Percentiles rank a stretch among this genome's conserved stretches.
These are phyloP conservation scores for Xiphias gladius DNA, from an alignment of 2,113 vertebrate genomes.

Conservation along the genomic window DNA sequence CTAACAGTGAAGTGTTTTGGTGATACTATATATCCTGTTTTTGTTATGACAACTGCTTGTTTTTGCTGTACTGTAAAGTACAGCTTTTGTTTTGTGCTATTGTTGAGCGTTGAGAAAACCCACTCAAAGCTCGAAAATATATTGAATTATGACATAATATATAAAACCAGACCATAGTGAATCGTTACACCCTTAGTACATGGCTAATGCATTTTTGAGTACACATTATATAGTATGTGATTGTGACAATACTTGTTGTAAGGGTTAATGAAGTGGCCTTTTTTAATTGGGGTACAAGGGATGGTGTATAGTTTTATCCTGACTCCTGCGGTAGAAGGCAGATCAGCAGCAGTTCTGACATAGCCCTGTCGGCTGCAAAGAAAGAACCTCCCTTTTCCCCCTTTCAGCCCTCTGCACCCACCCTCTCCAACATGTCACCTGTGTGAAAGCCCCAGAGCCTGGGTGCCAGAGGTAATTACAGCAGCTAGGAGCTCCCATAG, in stretches of 20 bases:
- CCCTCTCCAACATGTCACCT: slow-evolving; percentile 79
- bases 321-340: slow-evolving; percentile 56
- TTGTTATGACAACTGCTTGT: background rate
- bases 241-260: slow-evolving; percentile 6
- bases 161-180: background rate
- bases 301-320: slow-evolving; percentile 45
- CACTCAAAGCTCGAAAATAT: background rate
- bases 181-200: background rate
- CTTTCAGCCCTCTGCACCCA: slow-evolving; percentile 55
- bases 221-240: background rate
- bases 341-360: slow-evolving; percentile 72
- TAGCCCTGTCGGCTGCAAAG: slow-evolving; percentile 49
- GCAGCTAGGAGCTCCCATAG: slow-evolving; percentile 74
- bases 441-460: slow-evolving; percentile 77
- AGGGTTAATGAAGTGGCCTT: slow-evolving; percentile 25
- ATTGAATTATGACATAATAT: background rate
- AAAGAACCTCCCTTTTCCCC: slow-evolving; percentile 59
- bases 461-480: slow-evolving; percentile 85
- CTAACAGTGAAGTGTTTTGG: slow-evolving; percentile 5
- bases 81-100: slow-evolving; percentile 24
- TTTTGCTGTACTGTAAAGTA: slow-evolving; percentile 2
- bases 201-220: background rate
- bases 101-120: background rate
- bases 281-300: slow-evolving; percentile 10
- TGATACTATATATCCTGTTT: slow-evolving; percentile 1